Conservation (phyloP, 2,113 vertebrate species). For the Herpetotheres cachinnans region DNA sequence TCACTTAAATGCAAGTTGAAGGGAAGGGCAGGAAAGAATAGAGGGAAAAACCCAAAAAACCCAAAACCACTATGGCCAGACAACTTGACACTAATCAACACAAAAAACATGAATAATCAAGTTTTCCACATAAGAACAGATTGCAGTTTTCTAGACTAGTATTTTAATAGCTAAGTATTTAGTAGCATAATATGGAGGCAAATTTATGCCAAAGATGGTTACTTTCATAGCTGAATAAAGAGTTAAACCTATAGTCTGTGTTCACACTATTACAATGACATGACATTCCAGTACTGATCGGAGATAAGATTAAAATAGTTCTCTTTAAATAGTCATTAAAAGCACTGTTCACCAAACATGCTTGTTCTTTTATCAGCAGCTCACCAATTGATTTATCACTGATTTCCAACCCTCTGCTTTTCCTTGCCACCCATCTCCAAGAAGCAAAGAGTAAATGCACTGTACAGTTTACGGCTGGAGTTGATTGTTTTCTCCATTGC, state of each 20-base stretch:
- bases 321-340: conserved; percentile 43
- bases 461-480: conserved; percentile 32
- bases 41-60: not conserved
- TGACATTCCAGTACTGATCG: conserved; percentile 43
- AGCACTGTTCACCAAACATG: not conserved
- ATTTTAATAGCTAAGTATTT: conserved; percentile 31
- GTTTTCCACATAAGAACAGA: conserved; percentile 9
- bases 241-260: conserved; percentile 10
- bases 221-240: conserved; percentile 33
- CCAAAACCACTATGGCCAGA: not conserved
- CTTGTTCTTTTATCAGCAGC: conserved; percentile 9
- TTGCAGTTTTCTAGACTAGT: conserved; percentile 40
- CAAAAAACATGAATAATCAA: conserved; percentile 28
- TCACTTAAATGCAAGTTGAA: not conserved
- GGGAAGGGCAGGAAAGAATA: not conserved
- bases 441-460: conserved; percentile 26
- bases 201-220: conserved; percentile 9
- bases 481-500: conserved; percentile 15
- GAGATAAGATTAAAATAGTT: conserved; percentile 10
- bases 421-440: not conserved
- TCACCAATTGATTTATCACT: not conserved
- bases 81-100: conserved; percentile 21
- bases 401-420: not conserved
- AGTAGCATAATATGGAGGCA: conserved; percentile 29
- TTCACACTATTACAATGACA: conserved; percentile 33